These are phyloP conservation scores for Hipposideros armiger DNA, from an alignment of 2,113 vertebrate species.

Conservation along the genomic window DNA sequence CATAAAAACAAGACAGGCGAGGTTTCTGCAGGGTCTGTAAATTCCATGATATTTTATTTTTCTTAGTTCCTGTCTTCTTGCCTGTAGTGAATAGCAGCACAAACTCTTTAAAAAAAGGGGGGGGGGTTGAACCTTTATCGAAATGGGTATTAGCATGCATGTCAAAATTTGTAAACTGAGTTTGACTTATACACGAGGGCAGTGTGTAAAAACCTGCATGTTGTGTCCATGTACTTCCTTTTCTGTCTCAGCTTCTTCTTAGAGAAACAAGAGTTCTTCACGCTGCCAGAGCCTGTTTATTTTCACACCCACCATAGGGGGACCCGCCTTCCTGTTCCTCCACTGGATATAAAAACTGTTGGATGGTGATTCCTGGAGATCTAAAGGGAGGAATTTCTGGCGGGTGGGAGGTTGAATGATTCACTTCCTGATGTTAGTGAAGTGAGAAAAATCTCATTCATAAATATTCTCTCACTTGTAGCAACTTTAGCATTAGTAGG, in stretches of 20 bases:
- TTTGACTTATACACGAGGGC: background rate
- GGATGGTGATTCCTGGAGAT: constrained; percentile 50
- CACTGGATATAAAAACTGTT: constrained; percentile 39
- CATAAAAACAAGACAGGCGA: background rate
- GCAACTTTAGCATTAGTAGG: constrained; percentile 27
- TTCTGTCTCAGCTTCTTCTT: background rate
- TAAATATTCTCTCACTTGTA: constrained; percentile 52
- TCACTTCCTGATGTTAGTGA: constrained; percentile 58
- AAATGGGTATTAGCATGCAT: background rate
- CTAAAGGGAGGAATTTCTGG: constrained; percentile 62
- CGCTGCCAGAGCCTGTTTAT: constrained; percentile 2
- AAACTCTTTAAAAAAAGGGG: background rate
- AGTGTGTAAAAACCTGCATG: background rate
- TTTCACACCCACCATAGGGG: constrained; percentile 30
- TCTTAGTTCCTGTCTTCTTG: background rate
- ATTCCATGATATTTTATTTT: background rate
- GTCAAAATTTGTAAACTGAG: background rate
- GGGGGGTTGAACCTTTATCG: background rate
- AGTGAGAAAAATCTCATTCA: constrained; percentile 75
- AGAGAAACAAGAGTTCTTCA: constrained; percentile 13
- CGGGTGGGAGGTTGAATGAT: constrained; percentile 39
- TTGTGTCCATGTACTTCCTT: background rate
- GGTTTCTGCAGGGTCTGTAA: background rate
- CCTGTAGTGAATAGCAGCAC: background rate
- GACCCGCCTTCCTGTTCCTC: background rate